A percentile compares a stretch with the other conserved stretches of the same genome.
These are phyloP conservation scores for Buphagus erythrorhynchus DNA, from an alignment of 2,797 vertebrate species.

Conservation along the genomic window DNA sequence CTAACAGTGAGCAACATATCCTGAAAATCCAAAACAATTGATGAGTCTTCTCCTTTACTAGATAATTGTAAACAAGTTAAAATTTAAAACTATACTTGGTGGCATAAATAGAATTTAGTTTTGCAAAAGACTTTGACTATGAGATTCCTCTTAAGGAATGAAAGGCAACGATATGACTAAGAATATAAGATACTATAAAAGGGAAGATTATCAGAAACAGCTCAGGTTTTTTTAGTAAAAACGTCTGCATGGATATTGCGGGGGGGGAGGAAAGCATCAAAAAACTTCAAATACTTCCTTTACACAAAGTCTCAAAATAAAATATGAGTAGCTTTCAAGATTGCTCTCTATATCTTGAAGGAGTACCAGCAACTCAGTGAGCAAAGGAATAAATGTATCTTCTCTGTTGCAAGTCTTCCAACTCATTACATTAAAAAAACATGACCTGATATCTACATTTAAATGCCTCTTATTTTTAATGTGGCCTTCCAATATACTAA, in stretches of 20 bases:
- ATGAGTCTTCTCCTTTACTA: not conserved
- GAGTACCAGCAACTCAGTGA: not conserved
- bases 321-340: not conserved
- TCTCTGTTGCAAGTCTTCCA: not conserved
- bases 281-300: not conserved
- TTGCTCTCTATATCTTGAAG: not conserved
- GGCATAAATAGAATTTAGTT: not conserved
- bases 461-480: not conserved
- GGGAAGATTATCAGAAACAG: not conserved
- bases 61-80: not conserved
- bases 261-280: not conserved
- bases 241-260: not conserved
- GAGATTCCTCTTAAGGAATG: not conserved
- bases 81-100: not conserved
- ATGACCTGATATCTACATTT: not conserved
- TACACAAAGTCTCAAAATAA: not conserved
- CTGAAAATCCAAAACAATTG: not conserved
- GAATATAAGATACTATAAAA: not conserved
- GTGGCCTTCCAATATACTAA: not conserved
- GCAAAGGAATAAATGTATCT: not conserved
- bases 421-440: not conserved
- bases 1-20: not conserved
- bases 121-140: not conserved
- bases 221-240: not conserved
- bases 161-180: not conserved